These are phyloP conservation scores for Camponotus floridanus DNA, from an alignment of 1,140 invertebrate species.

Conservation along the genomic window DNA sequence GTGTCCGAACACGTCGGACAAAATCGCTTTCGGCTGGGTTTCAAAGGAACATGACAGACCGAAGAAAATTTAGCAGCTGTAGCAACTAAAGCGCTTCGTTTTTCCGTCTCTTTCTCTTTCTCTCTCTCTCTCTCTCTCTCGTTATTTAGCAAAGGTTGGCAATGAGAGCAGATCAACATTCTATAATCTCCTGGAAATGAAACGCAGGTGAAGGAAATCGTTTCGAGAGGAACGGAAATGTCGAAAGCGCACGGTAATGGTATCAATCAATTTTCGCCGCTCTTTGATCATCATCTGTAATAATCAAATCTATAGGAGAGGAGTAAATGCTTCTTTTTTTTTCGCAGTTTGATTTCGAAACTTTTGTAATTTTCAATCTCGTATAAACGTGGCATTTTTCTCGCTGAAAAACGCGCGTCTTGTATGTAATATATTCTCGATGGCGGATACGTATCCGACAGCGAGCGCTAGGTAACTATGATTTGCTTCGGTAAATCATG, in stretches of 20 bases:
- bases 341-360: neutral
- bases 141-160: constrained; percentile 29
- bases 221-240: neutral
- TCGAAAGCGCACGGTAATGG: no score
- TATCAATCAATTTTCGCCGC: no score
- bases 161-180: constrained; percentile 12
- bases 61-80: constrained; percentile 55
- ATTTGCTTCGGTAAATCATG: constrained; percentile 46
- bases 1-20: neutral
- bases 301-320: neutral
- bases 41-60: constrained; percentile 48
- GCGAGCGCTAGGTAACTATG: constrained; percentile 24
- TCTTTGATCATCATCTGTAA: neutral
- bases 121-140: no score
- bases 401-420: constrained; percentile 10
- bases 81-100: constrained; percentile 52
- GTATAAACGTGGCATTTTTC: no score
- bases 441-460: neutral
- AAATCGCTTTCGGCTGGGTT: constrained; percentile 52
- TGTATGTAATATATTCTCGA: neutral
- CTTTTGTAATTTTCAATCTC: neutral
- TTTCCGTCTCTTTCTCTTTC: constrained; percentile 8
- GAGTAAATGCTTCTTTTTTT: neutral
- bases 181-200: constrained; percentile 11
- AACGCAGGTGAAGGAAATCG: neutral